Evolutionary conservation across 2,797 vertebrate genomes (phyloP).

Genomic region (Pangasius krempfi): DNA sequence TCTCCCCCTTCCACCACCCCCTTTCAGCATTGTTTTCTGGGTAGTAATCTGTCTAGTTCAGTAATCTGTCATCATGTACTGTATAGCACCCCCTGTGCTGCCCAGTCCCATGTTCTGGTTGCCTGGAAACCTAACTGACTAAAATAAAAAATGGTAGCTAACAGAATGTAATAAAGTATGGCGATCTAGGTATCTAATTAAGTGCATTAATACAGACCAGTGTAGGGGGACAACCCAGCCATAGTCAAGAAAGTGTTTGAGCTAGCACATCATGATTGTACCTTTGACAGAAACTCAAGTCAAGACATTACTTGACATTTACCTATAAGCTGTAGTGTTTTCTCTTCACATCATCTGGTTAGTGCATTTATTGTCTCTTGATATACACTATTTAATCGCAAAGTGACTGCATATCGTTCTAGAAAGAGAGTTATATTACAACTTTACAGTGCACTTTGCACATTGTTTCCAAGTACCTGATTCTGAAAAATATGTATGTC

Average conservation of each 20-base stretch:
- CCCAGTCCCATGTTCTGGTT: background rate
- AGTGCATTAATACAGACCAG: background rate
- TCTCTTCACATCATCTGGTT: background rate
- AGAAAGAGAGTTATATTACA: background rate
- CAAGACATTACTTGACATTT: background rate
- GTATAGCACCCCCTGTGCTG: background rate
- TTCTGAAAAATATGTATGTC: background rate
- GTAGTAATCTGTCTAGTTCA: slow-evolving; percentile 24
- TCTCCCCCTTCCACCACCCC: background rate
- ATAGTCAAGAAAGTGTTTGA: background rate
- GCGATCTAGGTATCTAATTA: background rate
- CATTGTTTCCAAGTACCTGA: background rate
- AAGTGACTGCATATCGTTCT: background rate
- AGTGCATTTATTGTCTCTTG: background rate
- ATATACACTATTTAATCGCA: background rate
- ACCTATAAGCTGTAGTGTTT: background rate
- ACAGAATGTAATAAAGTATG: background rate
- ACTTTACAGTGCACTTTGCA: background rate
- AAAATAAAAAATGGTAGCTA: background rate
- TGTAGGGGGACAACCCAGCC: background rate
- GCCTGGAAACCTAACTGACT: background rate
- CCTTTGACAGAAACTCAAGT: background rate
- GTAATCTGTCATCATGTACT: slow-evolving; percentile 11
- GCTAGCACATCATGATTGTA: no score
- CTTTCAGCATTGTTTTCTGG: slow-evolving; percentile 14